Base-by-base conservation (phyloP, 2,797 vertebrate genomes). In the Phoxinus dragarum region DNA sequence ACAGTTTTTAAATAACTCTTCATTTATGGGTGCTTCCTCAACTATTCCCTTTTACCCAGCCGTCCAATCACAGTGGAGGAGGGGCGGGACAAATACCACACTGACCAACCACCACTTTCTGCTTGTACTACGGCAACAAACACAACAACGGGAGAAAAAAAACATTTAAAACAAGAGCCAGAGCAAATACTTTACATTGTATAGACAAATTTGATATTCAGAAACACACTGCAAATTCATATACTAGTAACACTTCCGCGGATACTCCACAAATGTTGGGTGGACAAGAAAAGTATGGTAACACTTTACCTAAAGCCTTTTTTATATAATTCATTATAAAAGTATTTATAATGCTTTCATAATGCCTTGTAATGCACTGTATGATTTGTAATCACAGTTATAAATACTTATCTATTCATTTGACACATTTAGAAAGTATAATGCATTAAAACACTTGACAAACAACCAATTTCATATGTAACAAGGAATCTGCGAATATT, bases 1-100 rank as follows among this genome's bases (percentile, higher is more conserved):
- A 42, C n/a, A 34, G 77, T 47, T 66, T 44, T 66, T 66, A 66
- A 79, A 79, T 66, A 47, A 27, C 77, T 47, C 40, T 79, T 66
- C 1, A 66, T 34, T 79, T 34, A 79, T 27, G 36, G 36, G 7
- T 27, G 23, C n/a, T 78, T 59, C 36, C 23, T 56, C 6, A 16
- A 78, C 36, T 6, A 61, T 61, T 78, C 21, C 2, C 3, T 17
- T 34, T 66, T 34, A 34, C 31, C 27, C 27, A 34, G 31, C 64
- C 16, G 6, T 19, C 64, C 64, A 66, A 66, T 34, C 64, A 66
- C 31, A 34, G 64, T 34, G 64, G 31, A 66, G 64, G 14, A 34
- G 64, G 31, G 64, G 31, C 31, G 6, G 64, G 64, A 66, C 31
- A 66, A 66, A 34, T 31, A 6, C 2, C 0, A 1, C 27, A 31